phyloP scores from a whole-genome alignment of 2,888 invertebrate genomes.

The Smittia sp. region DNA sequence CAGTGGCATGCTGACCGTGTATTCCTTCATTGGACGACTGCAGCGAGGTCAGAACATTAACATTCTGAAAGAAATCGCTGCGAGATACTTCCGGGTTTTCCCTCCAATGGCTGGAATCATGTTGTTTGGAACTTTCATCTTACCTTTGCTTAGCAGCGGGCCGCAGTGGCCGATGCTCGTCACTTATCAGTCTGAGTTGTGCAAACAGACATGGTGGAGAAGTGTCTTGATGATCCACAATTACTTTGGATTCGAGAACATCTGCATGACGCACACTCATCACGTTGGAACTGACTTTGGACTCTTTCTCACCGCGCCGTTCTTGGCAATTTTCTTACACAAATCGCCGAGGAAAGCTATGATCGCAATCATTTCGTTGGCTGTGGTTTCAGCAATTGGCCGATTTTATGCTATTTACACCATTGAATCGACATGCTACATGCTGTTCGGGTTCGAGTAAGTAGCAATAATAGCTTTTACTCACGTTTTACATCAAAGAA shows the following conservation, averaged over 20 bases:
- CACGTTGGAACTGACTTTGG: slow-evolving; percentile 70
- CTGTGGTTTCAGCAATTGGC: slow-evolving; percentile 58
- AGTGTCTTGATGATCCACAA: slow-evolving; percentile 70
- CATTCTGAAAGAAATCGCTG: slow-evolving; percentile 61
- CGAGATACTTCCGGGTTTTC: slow-evolving; percentile 60
- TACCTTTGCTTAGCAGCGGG: slow-evolving; percentile 62
- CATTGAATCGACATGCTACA: slow-evolving; percentile 62
- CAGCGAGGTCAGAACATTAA: slow-evolving; percentile 57
- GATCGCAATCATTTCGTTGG: slow-evolving; percentile 53
- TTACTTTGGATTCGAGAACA: slow-evolving; percentile 69
- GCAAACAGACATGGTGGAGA: slow-evolving; percentile 68
- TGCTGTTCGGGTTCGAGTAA: slow-evolving; percentile 68
- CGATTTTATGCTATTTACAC: slow-evolving; percentile 62
- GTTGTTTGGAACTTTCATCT: slow-evolving; percentile 64
- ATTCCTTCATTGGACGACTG: slow-evolving; percentile 61
- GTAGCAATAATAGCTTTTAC: too few relatives aligned
- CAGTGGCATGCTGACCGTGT: slow-evolving; percentile 64
- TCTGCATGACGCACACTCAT: slow-evolving; percentile 54
- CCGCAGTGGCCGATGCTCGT: slow-evolving; percentile 70
- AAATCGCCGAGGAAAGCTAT: slow-evolving; percentile 60
- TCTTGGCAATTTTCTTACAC: slow-evolving; percentile 60
- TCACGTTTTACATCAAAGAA: neutral
- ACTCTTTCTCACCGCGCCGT: slow-evolving; percentile 62
- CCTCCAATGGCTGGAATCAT: slow-evolving; percentile 65
- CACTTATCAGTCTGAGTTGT: slow-evolving; percentile 64